These are phyloP conservation scores for Bombus waltoni DNA, from an alignment of 1,140 invertebrate species.

Conservation along the genomic window DNA sequence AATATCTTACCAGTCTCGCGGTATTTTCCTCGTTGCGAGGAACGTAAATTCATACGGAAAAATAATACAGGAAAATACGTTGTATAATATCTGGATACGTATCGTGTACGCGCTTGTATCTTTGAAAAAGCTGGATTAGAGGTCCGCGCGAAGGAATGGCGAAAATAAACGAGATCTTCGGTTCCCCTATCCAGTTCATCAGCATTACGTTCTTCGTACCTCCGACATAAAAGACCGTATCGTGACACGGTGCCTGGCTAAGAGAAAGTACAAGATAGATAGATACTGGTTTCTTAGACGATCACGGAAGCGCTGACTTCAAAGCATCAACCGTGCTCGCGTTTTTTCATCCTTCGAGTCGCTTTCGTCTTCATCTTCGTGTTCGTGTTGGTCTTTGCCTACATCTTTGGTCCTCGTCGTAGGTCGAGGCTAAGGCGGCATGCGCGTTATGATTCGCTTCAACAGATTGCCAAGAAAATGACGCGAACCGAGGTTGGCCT, in stretches of 20 bases:
- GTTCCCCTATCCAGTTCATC: conserved; percentile 47
- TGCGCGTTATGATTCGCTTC: conserved; percentile 70
- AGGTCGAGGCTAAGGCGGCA: conserved; percentile 34
- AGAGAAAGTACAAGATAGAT: neutral
- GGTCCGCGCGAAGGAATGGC: neutral
- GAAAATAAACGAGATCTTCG: conserved; percentile 37
- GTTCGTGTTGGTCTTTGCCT: neutral
- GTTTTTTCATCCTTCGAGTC: conserved; percentile 14
- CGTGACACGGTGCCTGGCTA: neutral
- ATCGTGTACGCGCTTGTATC: neutral
- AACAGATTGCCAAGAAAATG: conserved; percentile 69
- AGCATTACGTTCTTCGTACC: conserved; percentile 32
- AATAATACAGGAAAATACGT: neutral
- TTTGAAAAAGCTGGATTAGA: neutral
- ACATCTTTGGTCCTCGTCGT: conserved; percentile 12
- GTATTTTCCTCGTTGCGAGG: too few species aligned
- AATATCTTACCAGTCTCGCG: neutral
- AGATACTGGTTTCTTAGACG: conserved; percentile 26
- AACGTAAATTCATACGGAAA: too few species aligned
- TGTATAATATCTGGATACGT: neutral
- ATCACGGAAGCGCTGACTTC: conserved; percentile 51
- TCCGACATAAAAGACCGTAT: neutral
- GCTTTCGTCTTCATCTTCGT: neutral
- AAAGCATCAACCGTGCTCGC: conserved; percentile 36
- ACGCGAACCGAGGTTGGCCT: conserved; percentile 55